Percentiles rank a stretch among this genome's conserved stretches.
Conservation (phyloP, 1,140 invertebrate genomes). For the Armadillidium nasatum region DNA sequence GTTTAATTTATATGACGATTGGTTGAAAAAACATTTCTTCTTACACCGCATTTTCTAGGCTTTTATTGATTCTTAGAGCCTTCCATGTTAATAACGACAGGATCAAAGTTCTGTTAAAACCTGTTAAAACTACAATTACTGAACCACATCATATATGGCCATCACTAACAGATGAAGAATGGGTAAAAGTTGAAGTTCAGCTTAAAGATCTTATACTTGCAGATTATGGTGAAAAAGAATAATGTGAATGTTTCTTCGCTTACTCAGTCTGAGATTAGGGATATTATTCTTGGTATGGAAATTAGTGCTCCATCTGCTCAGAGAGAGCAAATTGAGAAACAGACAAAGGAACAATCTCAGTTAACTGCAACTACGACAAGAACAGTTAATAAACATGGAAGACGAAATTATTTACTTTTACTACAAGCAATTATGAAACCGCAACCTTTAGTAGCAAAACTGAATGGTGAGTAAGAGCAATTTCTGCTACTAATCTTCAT, state of each 20-base stretch:
- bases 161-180: constrained; percentile 92
- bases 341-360: constrained; percentile 98
- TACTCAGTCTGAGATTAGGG: constrained; percentile 97
- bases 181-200: constrained; percentile 98
- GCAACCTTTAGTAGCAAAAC: constrained; percentile 97
- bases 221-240: constrained; percentile 99
- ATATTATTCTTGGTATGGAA: constrained; percentile 99
- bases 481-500: constrained; percentile 97
- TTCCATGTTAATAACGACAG: constrained; percentile 98
- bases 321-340: constrained; percentile 98
- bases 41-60: constrained; percentile 92
- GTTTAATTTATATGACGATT: constrained; percentile 99
- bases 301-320: constrained; percentile 98
- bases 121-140: constrained; percentile 97
- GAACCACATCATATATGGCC: constrained; percentile 99
- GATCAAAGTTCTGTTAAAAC: constrained; percentile 96
- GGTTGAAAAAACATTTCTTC: constrained; percentile 96
- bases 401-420: constrained; percentile 99
- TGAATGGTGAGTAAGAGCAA: constrained; percentile 96
- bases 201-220: constrained; percentile 97
- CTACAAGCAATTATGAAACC: constrained; percentile 97
- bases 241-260: constrained; percentile 98
- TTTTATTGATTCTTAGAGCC: constrained; percentile 93
- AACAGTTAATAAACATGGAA: constrained; percentile 98
- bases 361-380: constrained; percentile 95